Conservation (phyloP, 2,113 vertebrate genomes). For the Puntigrus tetrazona region DNA sequence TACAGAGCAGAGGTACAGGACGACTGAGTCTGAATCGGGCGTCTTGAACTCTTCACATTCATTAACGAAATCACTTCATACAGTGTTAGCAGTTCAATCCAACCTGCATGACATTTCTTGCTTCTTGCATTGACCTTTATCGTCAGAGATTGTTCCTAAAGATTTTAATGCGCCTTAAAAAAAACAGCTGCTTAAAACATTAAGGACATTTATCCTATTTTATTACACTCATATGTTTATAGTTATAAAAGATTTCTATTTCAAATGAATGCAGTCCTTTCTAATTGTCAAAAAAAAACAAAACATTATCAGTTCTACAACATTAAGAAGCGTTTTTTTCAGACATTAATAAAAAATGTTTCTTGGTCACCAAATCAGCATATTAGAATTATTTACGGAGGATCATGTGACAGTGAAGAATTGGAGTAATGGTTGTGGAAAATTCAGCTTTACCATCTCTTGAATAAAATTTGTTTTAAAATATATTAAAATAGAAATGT, state of each 20-base stretch:
- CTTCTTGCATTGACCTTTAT: background rate
- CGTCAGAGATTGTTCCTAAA: too few relatives aligned
- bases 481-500: too few relatives aligned
- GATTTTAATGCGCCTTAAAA: too few relatives aligned
- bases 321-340: background rate
- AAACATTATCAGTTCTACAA: background rate
- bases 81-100: background rate
- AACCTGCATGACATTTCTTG: background rate
- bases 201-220: background rate
- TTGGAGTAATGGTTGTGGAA: background rate
- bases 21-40: slow-evolving; percentile 83
- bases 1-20: slow-evolving; percentile 95
- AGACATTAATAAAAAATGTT: background rate
- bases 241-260: too few relatives aligned
- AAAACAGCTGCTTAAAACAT: background rate
- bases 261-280: background rate
- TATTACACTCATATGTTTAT: too few relatives aligned
- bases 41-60: slow-evolving; percentile 73
- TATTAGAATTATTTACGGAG: background rate
- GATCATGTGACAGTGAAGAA: background rate
- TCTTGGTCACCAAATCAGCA: background rate
- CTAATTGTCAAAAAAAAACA: background rate
- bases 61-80: background rate
- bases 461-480: too few relatives aligned
- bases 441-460: background rate